A percentile compares a stretch with the other conserved stretches of the same genome.
Evolutionary conservation across 2,113 vertebrate species (phyloP).

Genomic region (Empidonax alnorum): DNA sequence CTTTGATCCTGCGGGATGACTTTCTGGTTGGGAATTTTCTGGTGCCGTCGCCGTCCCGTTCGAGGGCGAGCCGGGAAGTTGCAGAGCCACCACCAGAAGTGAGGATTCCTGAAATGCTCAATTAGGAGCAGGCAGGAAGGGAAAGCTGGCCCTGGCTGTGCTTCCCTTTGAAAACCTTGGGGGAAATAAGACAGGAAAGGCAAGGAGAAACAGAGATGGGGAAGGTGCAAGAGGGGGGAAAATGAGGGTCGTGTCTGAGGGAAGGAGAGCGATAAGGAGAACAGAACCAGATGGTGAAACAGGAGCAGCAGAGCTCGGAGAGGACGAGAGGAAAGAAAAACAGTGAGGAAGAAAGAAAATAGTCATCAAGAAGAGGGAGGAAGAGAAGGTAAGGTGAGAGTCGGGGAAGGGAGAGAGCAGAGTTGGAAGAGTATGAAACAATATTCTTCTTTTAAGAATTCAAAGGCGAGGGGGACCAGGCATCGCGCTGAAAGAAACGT

Average conservation of each 20-base stretch:
- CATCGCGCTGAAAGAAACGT: slow-evolving; percentile 11
- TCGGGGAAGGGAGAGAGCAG: not conserved
- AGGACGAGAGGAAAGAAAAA: slow-evolving; percentile 48
- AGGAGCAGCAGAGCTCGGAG: slow-evolving; percentile 37
- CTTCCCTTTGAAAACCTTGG: slow-evolving; percentile 49
- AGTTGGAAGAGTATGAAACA: slow-evolving; percentile 57
- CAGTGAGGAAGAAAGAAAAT: slow-evolving; percentile 44
- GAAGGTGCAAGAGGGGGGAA: not conserved
- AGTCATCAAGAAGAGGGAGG: slow-evolving; percentile 4
- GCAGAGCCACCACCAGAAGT: not conserved
- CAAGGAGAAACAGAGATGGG: not conserved
- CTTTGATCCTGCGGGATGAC: not conserved
- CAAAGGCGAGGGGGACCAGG: slow-evolving; percentile 15
- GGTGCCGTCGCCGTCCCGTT: not conserved
- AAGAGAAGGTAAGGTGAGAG: slow-evolving; percentile 59
- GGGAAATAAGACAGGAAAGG: slow-evolving; percentile 24
- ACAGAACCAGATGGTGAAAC: slow-evolving; percentile 58
- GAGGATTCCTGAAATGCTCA: not conserved
- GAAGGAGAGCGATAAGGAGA: slow-evolving; percentile 40
- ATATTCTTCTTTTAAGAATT: slow-evolving; percentile 50
- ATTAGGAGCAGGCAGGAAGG: slow-evolving; percentile 29
- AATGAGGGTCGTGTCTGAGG: not conserved
- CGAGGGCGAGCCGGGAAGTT: not conserved
- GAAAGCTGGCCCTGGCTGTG: not conserved
- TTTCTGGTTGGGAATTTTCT: not conserved